Evolutionary conservation across 1,140 invertebrate genomes (phyloP), one percentile per base, ranked within the genome.

Genomic region (Plectrocnemia conspersa): DNA sequence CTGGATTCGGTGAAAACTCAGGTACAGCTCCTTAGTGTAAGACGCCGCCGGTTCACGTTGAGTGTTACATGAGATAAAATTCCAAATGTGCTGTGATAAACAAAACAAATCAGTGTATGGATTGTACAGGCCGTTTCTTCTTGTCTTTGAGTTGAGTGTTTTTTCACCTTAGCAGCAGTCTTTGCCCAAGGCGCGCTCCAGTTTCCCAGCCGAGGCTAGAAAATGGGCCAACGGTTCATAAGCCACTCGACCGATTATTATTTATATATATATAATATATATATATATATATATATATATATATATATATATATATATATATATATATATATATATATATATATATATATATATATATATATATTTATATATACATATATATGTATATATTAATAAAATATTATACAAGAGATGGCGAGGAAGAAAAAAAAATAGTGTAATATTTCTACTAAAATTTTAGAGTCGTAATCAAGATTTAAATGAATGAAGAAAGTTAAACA

Each of bases 61-160:
- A 55, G 25, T 45, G 38, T 27, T 48, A 50, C 55, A 35, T 68
- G 71, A 71, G 67, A n/a, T n/a, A n/a, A 80, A 80, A 79, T 80
- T 80, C 79, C 79, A 81, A 80, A 79, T 79, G 78, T 79, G 79
- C 79, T 81, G 79, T 81, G 79, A 81, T 79, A 80, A 79, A 79
- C 77, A 50, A 50, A 38, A 75, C 75, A 75, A 71, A 78, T 80
- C 79, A 77, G 75, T 78, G 75, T 80, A 77, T 76, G 61, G 73
- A 77, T 73, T 80, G 78, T 80, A 80, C 77, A 79, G 77, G 74
- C 78, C 78, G 76, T 76, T 73, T 77, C 67, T 74, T 80, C 67
- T 77, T 74, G 75, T 73, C 73, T 71, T 75, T 19, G 48, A 36
- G 48, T 50, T 25, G 52, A 61, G 56, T 57, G 59, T 48, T 41